Conservation (phyloP, 2,888 invertebrate species). For the Aethes cnicana region DNA sequence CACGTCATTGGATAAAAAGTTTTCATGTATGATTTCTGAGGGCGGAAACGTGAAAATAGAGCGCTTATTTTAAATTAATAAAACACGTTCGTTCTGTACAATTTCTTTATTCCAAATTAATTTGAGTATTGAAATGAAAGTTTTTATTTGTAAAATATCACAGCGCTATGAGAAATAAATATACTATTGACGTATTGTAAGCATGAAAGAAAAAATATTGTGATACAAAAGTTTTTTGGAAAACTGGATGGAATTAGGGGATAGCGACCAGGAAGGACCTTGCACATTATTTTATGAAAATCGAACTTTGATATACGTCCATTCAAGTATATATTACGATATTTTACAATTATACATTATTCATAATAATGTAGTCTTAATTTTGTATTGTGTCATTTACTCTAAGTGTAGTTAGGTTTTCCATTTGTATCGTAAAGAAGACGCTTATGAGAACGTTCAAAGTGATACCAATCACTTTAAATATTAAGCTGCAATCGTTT, state of each 20-base stretch:
- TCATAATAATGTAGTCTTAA: too few species aligned
- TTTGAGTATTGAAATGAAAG: constrained; percentile 7
- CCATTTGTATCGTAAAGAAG: constrained; percentile 80
- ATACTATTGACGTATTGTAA: too few species aligned
- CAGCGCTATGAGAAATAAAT: constrained; percentile 21
- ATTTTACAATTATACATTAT: too few species aligned
- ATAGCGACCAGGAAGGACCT: too few species aligned
- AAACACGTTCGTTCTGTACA: neutral
- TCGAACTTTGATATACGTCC: too few species aligned
- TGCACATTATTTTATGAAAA: too few species aligned
- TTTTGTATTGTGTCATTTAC: neutral
- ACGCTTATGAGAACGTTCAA: constrained; percentile 84
- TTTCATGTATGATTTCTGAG: neutral
- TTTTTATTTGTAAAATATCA: constrained; percentile 20
- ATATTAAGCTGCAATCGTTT: constrained; percentile 82
- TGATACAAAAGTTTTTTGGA: too few species aligned
- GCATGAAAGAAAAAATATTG: too few species aligned
- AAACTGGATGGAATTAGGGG: too few species aligned
- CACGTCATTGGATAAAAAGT: constrained; percentile 9
- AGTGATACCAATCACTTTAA: constrained; percentile 83
- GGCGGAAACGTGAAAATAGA: neutral
- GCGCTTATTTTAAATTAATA: constrained; percentile 1
- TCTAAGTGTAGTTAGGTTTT: constrained; percentile 37
- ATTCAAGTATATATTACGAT: too few species aligned
- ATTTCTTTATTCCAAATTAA: constrained; percentile 5